phyloP scores from a whole-genome alignment of 2,888 invertebrate genomes.

The Erebia palarica region DNA sequence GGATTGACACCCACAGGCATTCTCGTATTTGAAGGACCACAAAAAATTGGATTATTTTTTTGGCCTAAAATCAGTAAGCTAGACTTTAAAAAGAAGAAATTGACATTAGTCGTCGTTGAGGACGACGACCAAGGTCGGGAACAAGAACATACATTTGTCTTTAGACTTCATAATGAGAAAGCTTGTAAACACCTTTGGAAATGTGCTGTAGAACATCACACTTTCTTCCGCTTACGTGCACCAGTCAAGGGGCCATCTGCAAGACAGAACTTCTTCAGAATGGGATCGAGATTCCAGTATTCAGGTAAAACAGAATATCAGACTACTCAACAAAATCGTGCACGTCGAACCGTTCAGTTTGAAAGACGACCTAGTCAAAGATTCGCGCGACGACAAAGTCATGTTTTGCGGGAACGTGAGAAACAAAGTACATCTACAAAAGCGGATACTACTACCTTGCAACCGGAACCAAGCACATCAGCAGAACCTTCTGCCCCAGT shows the following conservation, averaged over 20 bases:
- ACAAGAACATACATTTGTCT: slow-evolving; percentile 99
- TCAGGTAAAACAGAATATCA: slow-evolving; percentile 99
- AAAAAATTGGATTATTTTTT: slow-evolving; percentile 99
- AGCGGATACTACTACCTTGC: slow-evolving; percentile 53
- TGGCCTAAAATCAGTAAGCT: slow-evolving; percentile 99
- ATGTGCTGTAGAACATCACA: slow-evolving; percentile 99
- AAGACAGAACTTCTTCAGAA: slow-evolving; percentile 97
- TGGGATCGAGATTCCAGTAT: slow-evolving; percentile 97
- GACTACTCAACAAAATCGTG: slow-evolving; percentile 94
- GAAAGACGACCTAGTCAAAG: slow-evolving; percentile 98
- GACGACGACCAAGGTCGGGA: slow-evolving; percentile 98
- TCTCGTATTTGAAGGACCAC: slow-evolving; percentile 97
- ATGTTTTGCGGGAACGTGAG: slow-evolving; percentile 91
- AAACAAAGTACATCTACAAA: slow-evolving; percentile 75
- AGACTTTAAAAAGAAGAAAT: slow-evolving; percentile 98
- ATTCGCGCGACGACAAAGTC: slow-evolving; percentile 96
- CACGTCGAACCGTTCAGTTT: slow-evolving; percentile 96
- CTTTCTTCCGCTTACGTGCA: slow-evolving; percentile 97
- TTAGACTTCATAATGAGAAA: slow-evolving; percentile 96
- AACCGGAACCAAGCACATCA: slow-evolving; percentile 64
- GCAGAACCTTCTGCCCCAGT: slow-evolving; percentile 50
- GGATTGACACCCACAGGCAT: slow-evolving; percentile 99
- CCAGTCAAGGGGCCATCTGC: slow-evolving; percentile 94
- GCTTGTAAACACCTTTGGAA: slow-evolving; percentile 99
- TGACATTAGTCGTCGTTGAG: slow-evolving; percentile 98